phyloP scores from a whole-genome alignment of 2,888 invertebrate genomes.

The Lycophotia porphyrea region DNA sequence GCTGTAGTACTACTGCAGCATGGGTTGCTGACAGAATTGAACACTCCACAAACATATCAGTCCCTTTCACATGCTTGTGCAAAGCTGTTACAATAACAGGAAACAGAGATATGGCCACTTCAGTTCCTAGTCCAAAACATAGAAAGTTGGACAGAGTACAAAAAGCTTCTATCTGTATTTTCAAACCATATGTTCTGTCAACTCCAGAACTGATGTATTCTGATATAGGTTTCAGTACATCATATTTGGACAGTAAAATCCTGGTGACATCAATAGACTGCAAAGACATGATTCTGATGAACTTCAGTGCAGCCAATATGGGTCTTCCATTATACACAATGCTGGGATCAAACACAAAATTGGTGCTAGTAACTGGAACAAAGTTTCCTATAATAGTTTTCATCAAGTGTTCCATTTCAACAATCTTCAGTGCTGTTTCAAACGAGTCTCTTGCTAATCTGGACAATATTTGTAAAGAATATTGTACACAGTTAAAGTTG shows the following conservation, averaged over 20 bases:
- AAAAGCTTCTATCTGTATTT: constrained; percentile 92
- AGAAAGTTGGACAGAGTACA: constrained; percentile 90
- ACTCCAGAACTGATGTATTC: constrained; percentile 90
- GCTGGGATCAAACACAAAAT: constrained; percentile 82
- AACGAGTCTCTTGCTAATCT: constrained; percentile 94
- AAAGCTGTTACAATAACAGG: constrained; percentile 90
- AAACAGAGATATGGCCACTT: constrained; percentile 86
- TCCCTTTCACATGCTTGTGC: constrained; percentile 90
- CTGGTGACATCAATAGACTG: constrained; percentile 90
- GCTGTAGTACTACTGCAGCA: constrained; percentile 89
- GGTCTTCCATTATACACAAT: constrained; percentile 92
- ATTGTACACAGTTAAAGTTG: constrained; percentile 93
- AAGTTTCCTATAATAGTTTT: constrained; percentile 91
- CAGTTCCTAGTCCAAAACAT: constrained; percentile 87
- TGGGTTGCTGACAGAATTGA: constrained; percentile 90
- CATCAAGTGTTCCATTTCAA: constrained; percentile 92
- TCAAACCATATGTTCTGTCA: constrained; percentile 87
- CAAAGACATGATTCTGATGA: constrained; percentile 93
- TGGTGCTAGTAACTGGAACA: constrained; percentile 84
- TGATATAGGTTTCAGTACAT: constrained; percentile 88
- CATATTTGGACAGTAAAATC: constrained; percentile 88
- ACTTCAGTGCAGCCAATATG: constrained; percentile 92
- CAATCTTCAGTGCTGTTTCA: constrained; percentile 91
- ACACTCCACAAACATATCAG: constrained; percentile 85
- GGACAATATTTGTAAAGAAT: constrained; percentile 94